Conservation (phyloP, 1,140 invertebrate species). For the Sarcophaga bullata region DNA sequence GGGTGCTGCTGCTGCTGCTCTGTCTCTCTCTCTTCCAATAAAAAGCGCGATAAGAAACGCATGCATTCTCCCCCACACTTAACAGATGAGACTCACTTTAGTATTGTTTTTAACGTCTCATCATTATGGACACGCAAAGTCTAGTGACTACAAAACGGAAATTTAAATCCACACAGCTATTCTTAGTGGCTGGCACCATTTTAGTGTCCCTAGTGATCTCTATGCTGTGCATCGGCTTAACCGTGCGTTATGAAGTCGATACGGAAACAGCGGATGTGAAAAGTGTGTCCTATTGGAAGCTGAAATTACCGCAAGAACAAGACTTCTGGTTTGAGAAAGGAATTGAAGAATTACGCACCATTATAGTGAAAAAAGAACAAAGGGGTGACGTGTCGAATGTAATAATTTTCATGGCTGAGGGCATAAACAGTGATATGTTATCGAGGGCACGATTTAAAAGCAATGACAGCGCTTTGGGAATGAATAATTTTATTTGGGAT, state of each 20-base stretch:
- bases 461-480: neutral
- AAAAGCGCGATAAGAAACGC: neutral
- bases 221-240: constrained; percentile 51
- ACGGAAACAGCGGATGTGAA: constrained; percentile 54
- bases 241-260: constrained; percentile 58
- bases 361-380: constrained; percentile 42
- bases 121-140: constrained; percentile 7
- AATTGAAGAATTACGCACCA: constrained; percentile 52
- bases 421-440: constrained; percentile 47
- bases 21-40: too few relatives aligned
- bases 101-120: neutral
- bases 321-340: constrained; percentile 56
- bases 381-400: constrained; percentile 44
- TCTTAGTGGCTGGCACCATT: constrained; percentile 53
- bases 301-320: constrained; percentile 49
- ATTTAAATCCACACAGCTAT: constrained; percentile 54
- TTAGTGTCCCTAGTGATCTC: constrained; percentile 50
- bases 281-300: constrained; percentile 58
- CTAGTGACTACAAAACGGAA: neutral
- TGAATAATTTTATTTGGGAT: constrained; percentile 49
- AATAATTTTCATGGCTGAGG: constrained; percentile 49
- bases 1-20: too few relatives aligned
- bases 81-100: neutral
- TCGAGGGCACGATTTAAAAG: constrained; percentile 45
- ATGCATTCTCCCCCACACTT: too few relatives aligned